Percentiles rank a stretch among this genome's conserved stretches.
phyloP scores from a whole-genome alignment of 2,888 invertebrate species.

The Metacarcinus magister region DNA sequence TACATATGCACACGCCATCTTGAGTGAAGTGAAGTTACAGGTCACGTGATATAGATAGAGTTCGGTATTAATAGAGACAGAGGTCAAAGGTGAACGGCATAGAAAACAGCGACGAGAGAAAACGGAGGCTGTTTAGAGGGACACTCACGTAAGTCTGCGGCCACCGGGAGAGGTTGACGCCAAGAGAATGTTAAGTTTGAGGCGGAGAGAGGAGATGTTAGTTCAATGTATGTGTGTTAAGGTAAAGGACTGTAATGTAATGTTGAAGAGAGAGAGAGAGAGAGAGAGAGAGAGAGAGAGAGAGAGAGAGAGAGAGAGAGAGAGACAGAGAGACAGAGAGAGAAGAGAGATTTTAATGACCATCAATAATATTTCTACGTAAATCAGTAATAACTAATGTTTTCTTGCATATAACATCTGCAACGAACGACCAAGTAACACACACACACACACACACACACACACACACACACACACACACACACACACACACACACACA shows the following conservation, averaged over 20 bases:
- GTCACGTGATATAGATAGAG: not conserved
- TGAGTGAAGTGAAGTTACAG: not conserved
- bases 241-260: too few relatives aligned
- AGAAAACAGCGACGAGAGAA: not conserved
- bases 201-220: not conserved
- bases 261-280: not conserved
- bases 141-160: not conserved
- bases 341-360: too few relatives aligned
- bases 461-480: conserved; percentile 2
- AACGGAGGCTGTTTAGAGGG: not conserved
- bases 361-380: too few relatives aligned
- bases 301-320: conserved; percentile 2
- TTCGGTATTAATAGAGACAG: not conserved
- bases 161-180: too few relatives aligned
- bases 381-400: too few relatives aligned
- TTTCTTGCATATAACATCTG: too few relatives aligned
- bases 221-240: too few relatives aligned
- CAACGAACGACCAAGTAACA: not conserved
- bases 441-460: not conserved
- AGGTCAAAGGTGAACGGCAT: not conserved
- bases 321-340: not conserved
- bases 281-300: conserved; percentile 2
- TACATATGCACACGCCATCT: not conserved
- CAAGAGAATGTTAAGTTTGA: too few relatives aligned
- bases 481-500: conserved; percentile 2